These are phyloP conservation scores for Pyrochroa serraticornis DNA, from an alignment of 2,888 invertebrate genomes.

Conservation along the genomic window DNA sequence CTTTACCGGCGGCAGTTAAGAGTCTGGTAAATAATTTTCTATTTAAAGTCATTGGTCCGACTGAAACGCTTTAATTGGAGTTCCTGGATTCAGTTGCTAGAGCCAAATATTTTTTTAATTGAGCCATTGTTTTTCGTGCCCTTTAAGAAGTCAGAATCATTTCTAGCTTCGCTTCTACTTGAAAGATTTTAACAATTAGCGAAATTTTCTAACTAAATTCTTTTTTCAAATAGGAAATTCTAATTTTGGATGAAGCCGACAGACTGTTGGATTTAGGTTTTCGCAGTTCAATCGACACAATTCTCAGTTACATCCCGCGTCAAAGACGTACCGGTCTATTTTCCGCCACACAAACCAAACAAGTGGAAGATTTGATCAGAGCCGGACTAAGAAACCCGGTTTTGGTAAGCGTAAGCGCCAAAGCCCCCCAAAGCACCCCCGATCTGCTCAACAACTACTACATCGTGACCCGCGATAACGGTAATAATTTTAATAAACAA, in stretches of 20 bases:
- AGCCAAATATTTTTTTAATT: background rate
- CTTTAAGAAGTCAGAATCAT: background rate
- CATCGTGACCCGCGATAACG: constrained; percentile 75
- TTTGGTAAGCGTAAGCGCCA: constrained; percentile 87
- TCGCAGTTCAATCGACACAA: constrained; percentile 81
- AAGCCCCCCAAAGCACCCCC: constrained; percentile 76
- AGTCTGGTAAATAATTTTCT: constrained; percentile 68
- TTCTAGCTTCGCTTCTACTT: background rate
- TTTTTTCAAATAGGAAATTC: constrained; percentile 70
- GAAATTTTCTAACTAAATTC: background rate
- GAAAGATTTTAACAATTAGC: too few species aligned
- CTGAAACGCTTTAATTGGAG: background rate
- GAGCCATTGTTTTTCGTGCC: background rate
- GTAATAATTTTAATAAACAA: constrained; percentile 26
- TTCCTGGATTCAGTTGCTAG: background rate
- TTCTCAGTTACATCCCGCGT: constrained; percentile 88
- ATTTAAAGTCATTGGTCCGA: background rate
- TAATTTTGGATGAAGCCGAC: constrained; percentile 97
- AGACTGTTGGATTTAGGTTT: constrained; percentile 93
- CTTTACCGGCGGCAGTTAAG: constrained; percentile 75
- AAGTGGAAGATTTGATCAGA: constrained; percentile 86
- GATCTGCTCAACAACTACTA: constrained; percentile 78
- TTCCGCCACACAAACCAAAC: constrained; percentile 97
- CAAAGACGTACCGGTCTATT: constrained; percentile 96
- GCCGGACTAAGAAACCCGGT: constrained; percentile 95